Evolutionary conservation across 2,113 vertebrate species (phyloP), one percentile per base, ranked within the genome.

Genomic region (Cheilinus undulatus): DNA sequence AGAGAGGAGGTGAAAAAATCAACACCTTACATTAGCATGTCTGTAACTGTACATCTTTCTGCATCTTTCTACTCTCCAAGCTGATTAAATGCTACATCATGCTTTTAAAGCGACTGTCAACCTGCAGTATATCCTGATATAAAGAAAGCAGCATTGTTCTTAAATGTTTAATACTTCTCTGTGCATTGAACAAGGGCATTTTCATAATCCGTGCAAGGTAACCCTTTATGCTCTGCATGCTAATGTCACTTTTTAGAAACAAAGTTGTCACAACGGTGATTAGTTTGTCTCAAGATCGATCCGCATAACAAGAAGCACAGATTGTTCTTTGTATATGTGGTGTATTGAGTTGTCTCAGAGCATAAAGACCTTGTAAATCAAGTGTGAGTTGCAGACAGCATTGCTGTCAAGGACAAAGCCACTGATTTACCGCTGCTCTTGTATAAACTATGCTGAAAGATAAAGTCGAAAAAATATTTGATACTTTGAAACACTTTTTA

Each of bases 151-250:
- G 2, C 56, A 40, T 6, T 38, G 20, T 14, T 49, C 11, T 65
- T 77, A 22, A 65, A 61, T 53, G 10, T 42, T 60, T 43, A 13
- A 61, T 57, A 15, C 1, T 13, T 23, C 19, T 36, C 51, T n/a
- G 11, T 38, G 10, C n/a, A 5, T 54, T 23, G 26, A 14, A 6
- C 2, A 24, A 1, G 20, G 20, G 38, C 19, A 23, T 51, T 24
- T 54, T 49, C 28, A 19, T 50, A 10, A 57, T 34, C 6, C 6
- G 15, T 26, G 1, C 49, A 46, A 38, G 36, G 40, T 67, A 54
- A 62, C n/a, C 3, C 7, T 36, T 45, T 30, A 11, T 19, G 15
- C 15, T 5, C 40, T 6, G 36, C 10, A 38, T 24, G 32, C 32
- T 34, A 5, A 6, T 34, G 13, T 12, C 50, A 3, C 10, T 49